Base-by-base conservation (phyloP, 2,113 vertebrate species). In the Lepidiolamprologus cunningtoni region DNA sequence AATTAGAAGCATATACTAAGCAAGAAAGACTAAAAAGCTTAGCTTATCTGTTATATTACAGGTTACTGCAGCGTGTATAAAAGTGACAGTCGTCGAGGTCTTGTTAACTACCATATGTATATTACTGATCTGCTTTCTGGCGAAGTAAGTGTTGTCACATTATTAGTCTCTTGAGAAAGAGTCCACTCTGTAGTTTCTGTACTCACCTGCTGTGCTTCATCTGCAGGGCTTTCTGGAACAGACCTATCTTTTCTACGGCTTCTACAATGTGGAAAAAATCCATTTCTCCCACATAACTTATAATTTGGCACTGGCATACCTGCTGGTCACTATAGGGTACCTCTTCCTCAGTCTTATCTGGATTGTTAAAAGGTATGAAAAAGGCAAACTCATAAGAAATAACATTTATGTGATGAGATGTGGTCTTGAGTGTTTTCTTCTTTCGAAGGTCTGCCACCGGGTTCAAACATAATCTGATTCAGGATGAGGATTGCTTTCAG, bases 231-330 rank as follows among this genome's bases (percentile, higher is more conserved):
- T 99, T 84, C 96, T 99, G 93, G 98, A 99, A 88, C 93, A 95
- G 83, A 99, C 99, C 3, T 97, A 94, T 90, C 96, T 99, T n/a
- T 99, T 99, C 93, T 99, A 99, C 47, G 99, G 99, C 83, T 97
- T 97, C 94, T 99, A 99, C 88, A 96, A 94, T 45, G 89, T 95
- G 79, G 96, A 98, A 35, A 81, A 88, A 21, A 91, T 97, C 4
- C 84, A 93, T 73, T 94, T 97, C 35, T 68, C 96, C 50, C 33
- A 42, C 16, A 33, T 91, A 83, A 96, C 84, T 0, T 99, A 99
- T 89, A 97, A 97, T 66, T 80, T 99, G 23, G 97, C 98, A 0
- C 96, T 99, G 2, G 98, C 98, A 0, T 99, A 99, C 93, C 93
- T 99, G 89, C 92, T 99, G 91, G 89, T 95, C 89, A 98, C 98